Percentiles rank a stretch among this genome's conserved stretches.
phyloP scores from a whole-genome alignment of 2,888 invertebrate species.

The Philonicus albiceps region DNA sequence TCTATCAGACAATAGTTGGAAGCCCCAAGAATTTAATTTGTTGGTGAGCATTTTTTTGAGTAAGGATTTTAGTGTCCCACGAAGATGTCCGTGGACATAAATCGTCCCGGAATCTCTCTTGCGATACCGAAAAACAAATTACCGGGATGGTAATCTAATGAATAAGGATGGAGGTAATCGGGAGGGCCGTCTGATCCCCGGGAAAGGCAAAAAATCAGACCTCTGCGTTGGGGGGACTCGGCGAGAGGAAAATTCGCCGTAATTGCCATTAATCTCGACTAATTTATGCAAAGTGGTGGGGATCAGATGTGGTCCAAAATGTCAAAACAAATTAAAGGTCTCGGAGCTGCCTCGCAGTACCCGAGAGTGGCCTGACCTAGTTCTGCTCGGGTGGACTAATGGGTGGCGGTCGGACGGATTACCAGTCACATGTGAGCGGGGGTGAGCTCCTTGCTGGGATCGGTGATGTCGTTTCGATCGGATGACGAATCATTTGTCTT shows the following conservation, averaged over 20 bases:
- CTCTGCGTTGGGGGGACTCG: neutral
- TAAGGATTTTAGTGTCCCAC: constrained; percentile 16
- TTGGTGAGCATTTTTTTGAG: constrained; percentile 17
- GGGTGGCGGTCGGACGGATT: neutral
- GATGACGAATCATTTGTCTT: constrained; percentile 47
- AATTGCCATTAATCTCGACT: constrained; percentile 38
- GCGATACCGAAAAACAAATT: constrained; percentile 39
- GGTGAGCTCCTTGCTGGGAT: neutral
- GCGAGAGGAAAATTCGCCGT: neutral
- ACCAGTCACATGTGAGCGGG: constrained; percentile 11
- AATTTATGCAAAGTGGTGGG: constrained; percentile 36
- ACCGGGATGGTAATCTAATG: constrained; percentile 38
- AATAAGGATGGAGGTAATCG: constrained; percentile 37
- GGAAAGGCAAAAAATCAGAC: neutral
- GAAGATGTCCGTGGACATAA: constrained; percentile 19
- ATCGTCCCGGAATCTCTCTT: neutral
- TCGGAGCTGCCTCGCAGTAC: neutral
- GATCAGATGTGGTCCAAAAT: constrained; percentile 31
- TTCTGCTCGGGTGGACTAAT: neutral
- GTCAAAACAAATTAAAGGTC: constrained; percentile 38
- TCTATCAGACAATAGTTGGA: constrained; percentile 1
- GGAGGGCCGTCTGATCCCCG: constrained; percentile 11
- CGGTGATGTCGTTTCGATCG: constrained; percentile 9
- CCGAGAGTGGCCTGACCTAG: constrained; percentile 4
- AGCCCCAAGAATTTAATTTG: constrained; percentile 25